Base-by-base conservation (phyloP, 2,113 vertebrate genomes). In the Zosterops borbonicus region DNA sequence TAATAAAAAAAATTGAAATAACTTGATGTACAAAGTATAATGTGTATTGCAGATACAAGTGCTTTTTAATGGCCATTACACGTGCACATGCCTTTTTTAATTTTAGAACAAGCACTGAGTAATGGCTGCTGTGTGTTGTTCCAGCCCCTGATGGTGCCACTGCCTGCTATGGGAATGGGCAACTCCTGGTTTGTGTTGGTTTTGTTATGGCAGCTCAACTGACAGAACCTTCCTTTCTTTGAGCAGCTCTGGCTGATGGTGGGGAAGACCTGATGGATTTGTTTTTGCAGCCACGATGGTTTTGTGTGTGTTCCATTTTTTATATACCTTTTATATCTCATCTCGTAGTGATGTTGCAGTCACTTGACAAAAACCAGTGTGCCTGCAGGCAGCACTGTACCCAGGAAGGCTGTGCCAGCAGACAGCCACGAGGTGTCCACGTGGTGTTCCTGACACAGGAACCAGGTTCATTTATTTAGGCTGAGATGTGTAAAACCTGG, bases 1-100 rank as follows among this genome's bases (percentile, higher is more conserved):
- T 99, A 99, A 99, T 99, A 99, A 99, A 94, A 94, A 89, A 91
- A 83, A 74, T 79, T 97, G 96, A 98, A 98, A 97, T 97, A 96
- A 97, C 89, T 93, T 14, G 27, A 97, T 52, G 95, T 97, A 97
- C 89, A 65, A 97, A 95, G 93, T 81, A 97, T 91, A 90, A 53
- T 96, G 83, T 97, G 93, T 98, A 27, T 88, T 80, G 87, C 69
- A 92, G 95, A 74, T 93, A 71, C 35, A 73, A 92, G 86, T 73
- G n/a, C 35, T 82, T 73, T 93, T 87, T 87, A 65, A 53, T 4
- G 49, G 22, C 14, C 31, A 4, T 16, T 41, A 6, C 39, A 7
- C 0, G 0, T 64, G 42, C 29, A 41, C 18, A 31, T 75, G 50
- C 16, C 16, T 49, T 29, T 71, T 33, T 47, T 10, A 39, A 9